These are phyloP conservation scores for Limosa lapponica DNA, from an alignment of 2,797 vertebrate species.

Conservation along the genomic window DNA sequence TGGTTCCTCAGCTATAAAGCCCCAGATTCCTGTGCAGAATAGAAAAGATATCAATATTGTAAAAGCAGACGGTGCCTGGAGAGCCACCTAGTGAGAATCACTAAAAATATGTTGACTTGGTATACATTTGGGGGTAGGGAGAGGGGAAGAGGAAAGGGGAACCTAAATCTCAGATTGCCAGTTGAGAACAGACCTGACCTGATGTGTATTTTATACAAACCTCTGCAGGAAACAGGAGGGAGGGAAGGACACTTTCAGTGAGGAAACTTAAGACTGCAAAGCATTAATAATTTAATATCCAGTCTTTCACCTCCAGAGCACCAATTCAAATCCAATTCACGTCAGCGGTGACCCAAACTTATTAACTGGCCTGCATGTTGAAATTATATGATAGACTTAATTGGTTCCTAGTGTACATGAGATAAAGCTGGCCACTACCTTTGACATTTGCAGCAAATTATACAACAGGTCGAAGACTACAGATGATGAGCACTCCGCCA, in stretches of 20 bases:
- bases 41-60: neutral
- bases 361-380: neutral
- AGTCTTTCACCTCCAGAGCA: neutral
- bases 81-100: neutral
- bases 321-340: neutral
- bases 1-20: neutral
- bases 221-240: neutral
- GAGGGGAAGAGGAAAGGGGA: neutral
- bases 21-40: neutral
- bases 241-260: neutral
- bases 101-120: fast-evolving
- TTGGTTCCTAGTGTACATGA: neutral
- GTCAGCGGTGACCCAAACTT: neutral
- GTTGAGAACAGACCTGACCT: neutral
- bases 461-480: neutral
- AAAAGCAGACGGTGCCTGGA: neutral
- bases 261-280: neutral
- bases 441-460: neutral
- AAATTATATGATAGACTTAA: neutral
- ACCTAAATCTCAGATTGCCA: neutral
- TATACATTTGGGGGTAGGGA: fast-evolving
- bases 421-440: neutral
- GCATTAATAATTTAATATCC: neutral
- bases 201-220: neutral
- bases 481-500: neutral